Evolutionary conservation across 2,888 invertebrate species (phyloP).

Genomic region (Mesoligia furuncula): DNA sequence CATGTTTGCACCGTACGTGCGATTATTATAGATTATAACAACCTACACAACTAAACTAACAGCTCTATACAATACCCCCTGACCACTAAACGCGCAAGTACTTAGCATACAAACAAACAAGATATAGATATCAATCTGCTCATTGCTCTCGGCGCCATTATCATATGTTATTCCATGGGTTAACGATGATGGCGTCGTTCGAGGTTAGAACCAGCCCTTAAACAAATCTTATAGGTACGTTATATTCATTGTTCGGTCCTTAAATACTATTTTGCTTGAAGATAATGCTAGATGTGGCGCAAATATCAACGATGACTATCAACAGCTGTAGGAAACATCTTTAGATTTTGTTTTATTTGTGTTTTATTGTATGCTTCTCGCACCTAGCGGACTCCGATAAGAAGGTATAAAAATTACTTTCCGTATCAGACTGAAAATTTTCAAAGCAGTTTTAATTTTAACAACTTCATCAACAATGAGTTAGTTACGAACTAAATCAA

Average conservation of each 20-base stretch:
- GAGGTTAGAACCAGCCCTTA: conserved; percentile 22
- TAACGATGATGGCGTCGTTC: conserved; percentile 50
- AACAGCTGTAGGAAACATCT: background rate
- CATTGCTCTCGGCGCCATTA: conserved; percentile 68
- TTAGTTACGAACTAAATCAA: conserved; percentile 18
- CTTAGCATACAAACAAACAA: conserved; percentile 78
- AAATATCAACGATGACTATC: background rate
- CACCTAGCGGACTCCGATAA: background rate
- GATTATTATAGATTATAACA: background rate
- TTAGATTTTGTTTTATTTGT: background rate
- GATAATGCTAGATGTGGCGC: conserved; percentile 23
- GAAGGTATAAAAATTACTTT: background rate
- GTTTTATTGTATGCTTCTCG: background rate
- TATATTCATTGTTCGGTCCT: conserved; percentile 26
- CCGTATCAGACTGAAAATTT: background rate
- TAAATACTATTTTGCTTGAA: background rate
- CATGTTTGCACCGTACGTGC: too few relatives aligned
- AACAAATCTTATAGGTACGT: conserved; percentile 18
- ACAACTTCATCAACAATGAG: conserved; percentile 1
- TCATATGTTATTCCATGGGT: conserved; percentile 43
- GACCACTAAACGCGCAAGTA: conserved; percentile 71
- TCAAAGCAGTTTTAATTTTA: background rate
- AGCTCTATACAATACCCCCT: conserved; percentile 66
- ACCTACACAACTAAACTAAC: conserved; percentile 23
- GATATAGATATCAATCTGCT: conserved; percentile 80